Conservation (phyloP, 30 jellyfish, hydroid and myxozoan species). For the Hydra vulgaris region DNA sequence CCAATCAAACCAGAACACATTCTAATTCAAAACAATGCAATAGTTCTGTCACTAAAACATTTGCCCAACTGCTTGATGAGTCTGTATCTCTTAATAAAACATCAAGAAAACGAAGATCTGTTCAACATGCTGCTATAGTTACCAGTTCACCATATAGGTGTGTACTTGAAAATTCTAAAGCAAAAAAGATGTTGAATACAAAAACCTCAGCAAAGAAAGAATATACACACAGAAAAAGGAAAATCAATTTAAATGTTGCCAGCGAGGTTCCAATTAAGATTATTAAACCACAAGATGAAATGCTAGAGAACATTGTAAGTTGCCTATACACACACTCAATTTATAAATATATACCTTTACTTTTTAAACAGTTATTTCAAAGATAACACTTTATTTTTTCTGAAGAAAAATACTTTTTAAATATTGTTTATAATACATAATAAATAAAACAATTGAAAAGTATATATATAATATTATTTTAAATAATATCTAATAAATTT, state of each 20-base stretch:
- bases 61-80: background rate
- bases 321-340: too few relatives aligned
- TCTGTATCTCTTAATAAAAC: background rate
- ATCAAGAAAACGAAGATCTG: background rate
- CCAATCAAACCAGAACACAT: background rate
- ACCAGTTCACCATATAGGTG: background rate
- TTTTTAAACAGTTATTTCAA: too few relatives aligned
- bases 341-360: too few relatives aligned
- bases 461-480: too few relatives aligned
- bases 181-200: background rate
- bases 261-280: background rate
- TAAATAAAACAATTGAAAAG: too few relatives aligned
- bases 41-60: background rate
- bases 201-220: background rate
- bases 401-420: too few relatives aligned
- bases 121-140: background rate
- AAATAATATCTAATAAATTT: too few relatives aligned
- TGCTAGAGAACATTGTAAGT: background rate
- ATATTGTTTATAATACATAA: too few relatives aligned
- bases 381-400: too few relatives aligned
- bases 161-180: background rate
- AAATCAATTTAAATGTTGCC: background rate
- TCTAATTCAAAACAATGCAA: background rate
- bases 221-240: background rate
- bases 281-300: background rate